Base-by-base conservation (phyloP, 1,140 invertebrate species). In the Musca vetustissima region DNA sequence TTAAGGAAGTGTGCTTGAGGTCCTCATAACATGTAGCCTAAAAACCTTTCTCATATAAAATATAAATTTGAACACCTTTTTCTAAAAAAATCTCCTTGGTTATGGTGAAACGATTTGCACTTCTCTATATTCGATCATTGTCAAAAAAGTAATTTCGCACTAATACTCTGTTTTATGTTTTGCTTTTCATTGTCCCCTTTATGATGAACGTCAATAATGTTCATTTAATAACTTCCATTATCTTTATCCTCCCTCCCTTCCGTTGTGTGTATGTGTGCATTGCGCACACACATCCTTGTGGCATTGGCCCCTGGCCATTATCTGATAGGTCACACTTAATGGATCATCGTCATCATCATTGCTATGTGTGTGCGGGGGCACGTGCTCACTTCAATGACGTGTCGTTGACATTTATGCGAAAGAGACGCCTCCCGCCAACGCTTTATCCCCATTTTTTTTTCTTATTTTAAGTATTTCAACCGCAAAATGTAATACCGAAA, bases 261-360 rank as follows among this genome's bases (percentile, higher is more conserved):
- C 36, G 13, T 43, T 43, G 36, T 43, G 11, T 28, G 13, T 43
- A 7, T 52, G 49, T 7, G 1, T 0, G 21, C 13, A 9, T 17
- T 61, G 7, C 28, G 21, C n/a, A 36, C 1, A 25, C 55, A 43
- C 17, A 19, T 36, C 36, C 17, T 59, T 17, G 22, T 61, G 25
- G n/a, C 8, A 36, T 61, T 32, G 19, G 32, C 15, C n/a, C 21
- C 17, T 2, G 57, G 36, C 57, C 57, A 61, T 61, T 61, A 61
- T 61, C 57, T 36, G 32, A 61, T 61, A 61, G 57, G 57, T 61
- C 57, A 61, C 57, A 61, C 57, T 61, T 61, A 61, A 61, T 61
- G 57, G 57, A 61, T 61, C 57, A 61, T 61, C 32, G 19, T 61
- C 36, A 13, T 61, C 32, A 36, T 61, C 36, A 13, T 7, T 11